Base-by-base conservation (phyloP, 2,797 vertebrate species). In the Dipus sagitta region DNA sequence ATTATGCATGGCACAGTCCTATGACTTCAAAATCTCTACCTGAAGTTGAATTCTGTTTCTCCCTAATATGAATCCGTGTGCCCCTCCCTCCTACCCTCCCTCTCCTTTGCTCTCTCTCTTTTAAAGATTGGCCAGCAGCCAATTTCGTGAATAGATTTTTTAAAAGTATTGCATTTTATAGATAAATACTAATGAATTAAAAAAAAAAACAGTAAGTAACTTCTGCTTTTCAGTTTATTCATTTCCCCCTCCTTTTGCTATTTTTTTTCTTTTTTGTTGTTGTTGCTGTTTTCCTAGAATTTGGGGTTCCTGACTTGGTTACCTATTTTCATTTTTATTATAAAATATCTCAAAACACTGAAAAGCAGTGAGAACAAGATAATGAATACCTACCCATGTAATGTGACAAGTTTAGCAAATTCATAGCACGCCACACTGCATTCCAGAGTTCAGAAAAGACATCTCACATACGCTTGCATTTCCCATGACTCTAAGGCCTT, bases 321-420 rank as follows among this genome's bases (percentile, higher is more conserved):
- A 20, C 74, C 65, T 78, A 12, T 86, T 96, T 94, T 83, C 77
- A 42, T 91, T 82, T 60, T 68, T 65, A 32, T 83, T 83, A 67
- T 30, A 24, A 95, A 65, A 82, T 75, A 88, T 71, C 77, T 95
- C 52, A 87, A 70, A 88, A 86, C 79, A 76, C 42, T 79, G 60
- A 47, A 85, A 92, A 95, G 67, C 72, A 54, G 71, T 9, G 30
- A 86, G 86, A 74, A 72, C 67, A 83, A 76, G 87, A 76, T 76
- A 71, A 72, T 75, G 30, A 80, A 68, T 86, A 34, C 60, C 80
- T 28, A 71, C 52, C 18, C n/a, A 15, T n/a, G 15, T 54, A 71
- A 83, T 23, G n/a, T 72, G 77, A 62, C 18, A 77, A 91, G 68
- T 8, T 75, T 72, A 67, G 32, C 65, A 72, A 70, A 71, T 18